Evolutionary conservation across 2,888 invertebrate genomes (phyloP).

Genomic region (Caenorhabditis sp.): DNA sequence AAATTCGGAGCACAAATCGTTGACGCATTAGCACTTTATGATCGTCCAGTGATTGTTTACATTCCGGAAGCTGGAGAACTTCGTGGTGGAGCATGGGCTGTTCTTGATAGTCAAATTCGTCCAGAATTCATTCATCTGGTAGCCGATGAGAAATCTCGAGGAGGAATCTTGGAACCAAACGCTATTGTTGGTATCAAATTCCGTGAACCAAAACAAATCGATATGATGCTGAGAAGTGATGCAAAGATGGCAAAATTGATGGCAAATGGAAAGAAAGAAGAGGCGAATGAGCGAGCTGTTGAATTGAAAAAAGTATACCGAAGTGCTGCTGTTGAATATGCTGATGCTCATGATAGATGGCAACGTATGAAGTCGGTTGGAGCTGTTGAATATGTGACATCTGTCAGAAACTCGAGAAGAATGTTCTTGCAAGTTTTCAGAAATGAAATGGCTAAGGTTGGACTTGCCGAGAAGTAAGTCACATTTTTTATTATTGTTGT

Average conservation of each 20-base stretch:
- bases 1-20: constrained; percentile 99
- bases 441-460: constrained; percentile 54
- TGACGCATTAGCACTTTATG: constrained; percentile 87
- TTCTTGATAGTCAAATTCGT: constrained; percentile 95
- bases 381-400: constrained; percentile 76
- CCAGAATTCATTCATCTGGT: constrained; percentile 95
- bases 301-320: constrained; percentile 82
- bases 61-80: constrained; percentile 95
- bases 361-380: constrained; percentile 95
- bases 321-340: constrained; percentile 89
- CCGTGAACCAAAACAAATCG: constrained; percentile 86
- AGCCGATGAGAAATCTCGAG: constrained; percentile 87
- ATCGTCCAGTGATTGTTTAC: constrained; percentile 87
- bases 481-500: neutral
- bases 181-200: constrained; percentile 98
- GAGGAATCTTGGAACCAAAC: constrained; percentile 94
- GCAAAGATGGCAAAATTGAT: constrained; percentile 22
- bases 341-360: constrained; percentile 96
- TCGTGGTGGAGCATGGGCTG: constrained; percentile 97
- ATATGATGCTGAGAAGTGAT: constrained; percentile 52
- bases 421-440: constrained; percentile 54
- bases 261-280: constrained; percentile 4
- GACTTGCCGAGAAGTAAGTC: constrained; percentile 54
- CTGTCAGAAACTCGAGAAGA: constrained; percentile 54
- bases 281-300: constrained; percentile 18